These are phyloP conservation scores for Dasyornis broadbenti DNA, from an alignment of 2,113 vertebrate species.

Conservation along the genomic window DNA sequence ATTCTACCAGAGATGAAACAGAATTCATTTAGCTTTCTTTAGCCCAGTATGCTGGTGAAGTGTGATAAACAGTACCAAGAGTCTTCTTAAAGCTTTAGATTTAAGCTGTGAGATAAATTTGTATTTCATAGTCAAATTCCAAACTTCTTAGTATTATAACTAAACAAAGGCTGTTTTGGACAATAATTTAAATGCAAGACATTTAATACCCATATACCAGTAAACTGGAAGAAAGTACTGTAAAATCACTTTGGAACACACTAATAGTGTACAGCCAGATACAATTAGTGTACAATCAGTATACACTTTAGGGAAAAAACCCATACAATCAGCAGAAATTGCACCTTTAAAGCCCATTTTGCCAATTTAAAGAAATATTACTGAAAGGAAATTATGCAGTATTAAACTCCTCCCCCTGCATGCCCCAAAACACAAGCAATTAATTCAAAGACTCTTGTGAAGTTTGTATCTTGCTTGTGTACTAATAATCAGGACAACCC, in stretches of 20 bases:
- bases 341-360: not conserved
- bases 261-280: not conserved
- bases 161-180: not conserved
- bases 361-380: not conserved
- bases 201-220: not conserved
- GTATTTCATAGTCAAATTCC: not conserved
- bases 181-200: not conserved
- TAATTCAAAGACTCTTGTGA: not conserved
- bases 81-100: not conserved
- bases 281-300: not conserved
- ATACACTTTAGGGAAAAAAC: not conserved
- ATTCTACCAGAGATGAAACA: conserved; percentile 66
- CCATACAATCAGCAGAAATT: not conserved
- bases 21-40: conserved; percentile 72
- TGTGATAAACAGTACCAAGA: conserved; percentile 1
- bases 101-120: not conserved
- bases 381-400: not conserved
- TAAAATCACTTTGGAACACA: not conserved
- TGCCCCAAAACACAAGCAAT: not conserved
- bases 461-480: not conserved
- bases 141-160: not conserved
- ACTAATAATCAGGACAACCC: not conserved
- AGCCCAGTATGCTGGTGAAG: conserved; percentile 58
- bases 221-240: not conserved
- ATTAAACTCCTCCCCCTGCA: not conserved